Evolutionary conservation across 2,113 vertebrate genomes (phyloP).

Genomic region (Falcunculus frontatus): DNA sequence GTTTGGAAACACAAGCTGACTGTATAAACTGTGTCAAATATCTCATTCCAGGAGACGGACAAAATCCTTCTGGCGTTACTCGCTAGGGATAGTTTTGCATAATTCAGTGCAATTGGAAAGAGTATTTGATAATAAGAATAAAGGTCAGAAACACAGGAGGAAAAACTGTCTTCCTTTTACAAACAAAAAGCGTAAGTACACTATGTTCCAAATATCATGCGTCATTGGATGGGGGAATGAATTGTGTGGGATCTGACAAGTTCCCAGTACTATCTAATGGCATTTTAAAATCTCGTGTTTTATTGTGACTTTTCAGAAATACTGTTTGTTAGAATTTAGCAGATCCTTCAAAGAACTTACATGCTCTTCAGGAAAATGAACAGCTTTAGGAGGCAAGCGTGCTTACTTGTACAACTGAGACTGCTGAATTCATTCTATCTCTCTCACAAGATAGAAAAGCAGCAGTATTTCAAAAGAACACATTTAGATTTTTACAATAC

Average conservation of each 20-base stretch:
- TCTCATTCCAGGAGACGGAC: background rate
- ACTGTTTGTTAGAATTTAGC: conserved; percentile 14
- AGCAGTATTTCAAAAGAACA: background rate
- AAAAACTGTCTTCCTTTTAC: background rate
- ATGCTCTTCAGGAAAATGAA: conserved; percentile 10
- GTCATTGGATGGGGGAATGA: background rate
- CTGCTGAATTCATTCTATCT: background rate
- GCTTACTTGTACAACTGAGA: background rate
- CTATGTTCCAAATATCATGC: background rate
- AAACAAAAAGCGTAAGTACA: background rate
- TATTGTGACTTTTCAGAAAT: conserved; percentile 32
- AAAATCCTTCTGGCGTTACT: background rate
- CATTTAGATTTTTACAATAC: background rate
- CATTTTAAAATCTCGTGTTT: background rate
- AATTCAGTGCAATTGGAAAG: background rate
- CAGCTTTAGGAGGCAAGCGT: background rate
- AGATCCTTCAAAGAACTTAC: conserved; percentile 8
- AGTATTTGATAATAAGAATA: background rate
- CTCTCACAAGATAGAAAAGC: background rate
- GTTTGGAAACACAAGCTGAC: background rate
- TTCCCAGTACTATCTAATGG: conserved; percentile 1
- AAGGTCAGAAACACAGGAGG: background rate
- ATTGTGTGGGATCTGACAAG: conserved; percentile 37
- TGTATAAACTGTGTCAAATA: background rate
- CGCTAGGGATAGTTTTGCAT: background rate